A percentile compares a stretch with the other conserved stretches of the same genome.
phyloP scores from a whole-genome alignment of 2,113 vertebrate species.

The Eulacestoma nigropectus region DNA sequence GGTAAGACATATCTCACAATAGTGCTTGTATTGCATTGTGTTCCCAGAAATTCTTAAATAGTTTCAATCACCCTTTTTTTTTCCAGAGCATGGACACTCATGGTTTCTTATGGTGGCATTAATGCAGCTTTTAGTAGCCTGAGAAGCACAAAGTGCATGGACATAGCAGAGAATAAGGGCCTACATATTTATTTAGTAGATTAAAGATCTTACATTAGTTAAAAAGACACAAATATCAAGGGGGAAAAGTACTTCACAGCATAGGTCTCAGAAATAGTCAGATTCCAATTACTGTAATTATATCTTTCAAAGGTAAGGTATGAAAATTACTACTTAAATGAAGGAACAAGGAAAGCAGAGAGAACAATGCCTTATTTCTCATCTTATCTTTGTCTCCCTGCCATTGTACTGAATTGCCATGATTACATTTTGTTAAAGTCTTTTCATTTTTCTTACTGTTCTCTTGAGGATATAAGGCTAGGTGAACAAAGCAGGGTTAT shows the following conservation, averaged over 20 bases:
- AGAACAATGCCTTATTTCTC: conserved; percentile 42
- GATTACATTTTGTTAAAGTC: conserved; percentile 53
- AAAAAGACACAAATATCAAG: conserved; percentile 53
- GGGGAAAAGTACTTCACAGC: conserved; percentile 4
- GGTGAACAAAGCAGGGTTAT: conserved; percentile 54
- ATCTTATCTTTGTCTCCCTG: conserved; percentile 62
- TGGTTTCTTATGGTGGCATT: not conserved
- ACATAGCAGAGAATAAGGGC: not conserved
- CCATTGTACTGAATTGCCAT: conserved; percentile 49
- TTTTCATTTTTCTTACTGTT: conserved; percentile 41
- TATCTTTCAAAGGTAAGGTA: conserved; percentile 63
- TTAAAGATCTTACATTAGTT: conserved; percentile 49
- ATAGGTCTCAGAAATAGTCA: conserved; percentile 50
- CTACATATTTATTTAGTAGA: not conserved
- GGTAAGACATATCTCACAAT: not conserved
- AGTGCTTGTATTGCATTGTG: not conserved
- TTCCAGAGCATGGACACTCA: not conserved
- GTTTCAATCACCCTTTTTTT: not conserved
- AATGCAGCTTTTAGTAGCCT: not conserved
- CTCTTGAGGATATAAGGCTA: not conserved
- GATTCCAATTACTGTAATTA: conserved; percentile 72
- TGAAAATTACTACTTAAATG: conserved; percentile 42
- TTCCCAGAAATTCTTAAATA: not conserved
- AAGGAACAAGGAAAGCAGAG: conserved; percentile 40
- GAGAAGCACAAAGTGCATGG: not conserved